Conservation (phyloP, 2,888 invertebrate genomes). For the Hypercompe scribonia region DNA sequence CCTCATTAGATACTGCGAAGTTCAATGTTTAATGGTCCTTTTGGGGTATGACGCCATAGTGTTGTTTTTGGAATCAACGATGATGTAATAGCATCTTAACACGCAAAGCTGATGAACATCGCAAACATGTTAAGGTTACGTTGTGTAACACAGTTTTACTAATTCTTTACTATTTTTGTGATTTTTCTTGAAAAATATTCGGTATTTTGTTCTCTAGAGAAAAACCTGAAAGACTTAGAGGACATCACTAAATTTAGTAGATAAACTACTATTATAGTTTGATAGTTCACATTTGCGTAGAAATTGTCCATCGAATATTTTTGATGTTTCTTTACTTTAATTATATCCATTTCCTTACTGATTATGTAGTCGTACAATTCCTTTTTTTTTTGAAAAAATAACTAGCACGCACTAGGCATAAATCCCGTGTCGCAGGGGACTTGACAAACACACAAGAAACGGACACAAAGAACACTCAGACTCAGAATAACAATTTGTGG, state of each 20-base stretch:
- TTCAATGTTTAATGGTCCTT: slow-evolving; percentile 47
- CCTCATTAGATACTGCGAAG: slow-evolving; percentile 67
- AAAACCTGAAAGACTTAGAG: not conserved
- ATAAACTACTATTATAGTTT: not conserved
- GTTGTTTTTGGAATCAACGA: slow-evolving; percentile 6
- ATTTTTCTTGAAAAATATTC: not conserved
- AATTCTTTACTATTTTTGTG: not conserved
- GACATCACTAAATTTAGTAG: not conserved
- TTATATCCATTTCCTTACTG: too few relatives aligned
- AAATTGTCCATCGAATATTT: too few relatives aligned
- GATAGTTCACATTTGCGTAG: too few relatives aligned
- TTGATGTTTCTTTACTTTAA: too few relatives aligned
- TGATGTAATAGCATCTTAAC: not conserved
- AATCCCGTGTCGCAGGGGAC: too few relatives aligned
- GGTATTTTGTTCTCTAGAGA: not conserved
- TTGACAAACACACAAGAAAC: too few relatives aligned
- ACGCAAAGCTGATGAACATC: not conserved
- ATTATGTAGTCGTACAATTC: too few relatives aligned
- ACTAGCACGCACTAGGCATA: too few relatives aligned
- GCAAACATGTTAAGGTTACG: not conserved
- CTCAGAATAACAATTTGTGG: too few relatives aligned
- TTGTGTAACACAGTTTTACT: not conserved
- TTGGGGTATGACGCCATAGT: slow-evolving; percentile 28
- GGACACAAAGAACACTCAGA: too few relatives aligned
- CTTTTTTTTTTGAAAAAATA: too few relatives aligned